Base-by-base conservation (phyloP, 2,113 vertebrate genomes). In the Anseranas semipalmata region DNA sequence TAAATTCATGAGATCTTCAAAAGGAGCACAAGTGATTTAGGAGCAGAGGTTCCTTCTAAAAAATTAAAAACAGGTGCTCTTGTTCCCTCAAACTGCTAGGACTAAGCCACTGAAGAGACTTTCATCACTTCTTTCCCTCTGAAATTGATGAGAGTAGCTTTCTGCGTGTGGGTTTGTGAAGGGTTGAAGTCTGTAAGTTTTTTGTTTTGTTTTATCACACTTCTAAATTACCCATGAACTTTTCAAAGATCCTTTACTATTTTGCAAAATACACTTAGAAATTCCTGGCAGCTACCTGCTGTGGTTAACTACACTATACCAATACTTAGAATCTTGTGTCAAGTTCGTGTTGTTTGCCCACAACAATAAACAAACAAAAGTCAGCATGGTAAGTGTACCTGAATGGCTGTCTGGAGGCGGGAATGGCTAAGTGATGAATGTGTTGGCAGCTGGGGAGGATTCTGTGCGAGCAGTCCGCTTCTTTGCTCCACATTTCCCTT, bases 321-420 rank as follows among this genome's bases (percentile, higher is more conserved):
- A 43, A 5, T 43, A 46, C n/a, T 48, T 65, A 50, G 20, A 87
- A 83, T 27, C 22, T 35, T 43, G 14, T 0, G 1, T 48, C 30
- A 48, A 22, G 30, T 58, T 71, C 72, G 30, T 24, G 7, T 53
- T 65, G 21, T 56, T 87, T 82, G 20, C 39, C 19, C 2, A 0
- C 24, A 55, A 8, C 9, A 68, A 32, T n/a, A 65, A 72, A 20
- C 22, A 53, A 63, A 63, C 12, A 71, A 33, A 39, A 53, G 21
- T 48, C 24, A 16, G 15, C 25, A 21, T 52, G 25, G 10, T 3
- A 5, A 19, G 5, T 30, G 18, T 62, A 19, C 27, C 10, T 0
- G 0, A 12, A 30, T 20, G 15, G 11, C 41, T 77, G 37, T 32
- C 32, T 41, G 41, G 53, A 30, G 17, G 37, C n/a, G 22, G 12